Evolutionary conservation across 2,797 vertebrate species (phyloP).

Genomic region (Sebastes kiyomatsui): DNA sequence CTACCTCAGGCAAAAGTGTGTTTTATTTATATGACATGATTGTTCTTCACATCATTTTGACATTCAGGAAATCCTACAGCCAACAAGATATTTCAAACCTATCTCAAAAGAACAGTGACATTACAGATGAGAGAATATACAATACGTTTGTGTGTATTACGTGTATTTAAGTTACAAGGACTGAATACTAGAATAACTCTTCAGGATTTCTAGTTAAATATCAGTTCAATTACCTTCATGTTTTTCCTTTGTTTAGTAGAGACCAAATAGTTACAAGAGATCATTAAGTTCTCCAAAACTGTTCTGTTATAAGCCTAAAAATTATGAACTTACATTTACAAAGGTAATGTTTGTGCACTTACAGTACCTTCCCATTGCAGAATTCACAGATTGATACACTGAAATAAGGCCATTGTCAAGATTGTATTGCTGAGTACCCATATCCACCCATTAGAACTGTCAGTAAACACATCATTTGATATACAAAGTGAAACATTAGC

Average conservation of each 20-base stretch:
- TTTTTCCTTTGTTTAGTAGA: not conserved
- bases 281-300: not conserved
- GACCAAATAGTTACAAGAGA: not conserved
- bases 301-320: not conserved
- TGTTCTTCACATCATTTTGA: conserved; percentile 12
- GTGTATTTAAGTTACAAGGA: not conserved
- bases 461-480: conserved; percentile 12
- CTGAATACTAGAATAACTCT: not conserved
- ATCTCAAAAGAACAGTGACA: not conserved
- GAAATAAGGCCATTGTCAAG: conserved; percentile 30
- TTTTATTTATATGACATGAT: conserved; percentile 39
- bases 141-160: not conserved
- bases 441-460: not conserved
- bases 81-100: not conserved
- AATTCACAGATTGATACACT: not conserved
- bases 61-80: conserved; percentile 1
- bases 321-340: not conserved
- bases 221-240: not conserved
- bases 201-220: not conserved
- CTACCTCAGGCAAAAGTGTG: conserved; percentile 5
- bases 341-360: not conserved
- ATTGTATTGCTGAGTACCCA: not conserved
- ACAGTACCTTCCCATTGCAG: not conserved
- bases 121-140: not conserved
- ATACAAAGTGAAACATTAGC: not conserved